These are phyloP conservation scores for Epizoanthus ramosus DNA, from an alignment of 92 coral and sea anemone species.

Conservation along the genomic window DNA sequence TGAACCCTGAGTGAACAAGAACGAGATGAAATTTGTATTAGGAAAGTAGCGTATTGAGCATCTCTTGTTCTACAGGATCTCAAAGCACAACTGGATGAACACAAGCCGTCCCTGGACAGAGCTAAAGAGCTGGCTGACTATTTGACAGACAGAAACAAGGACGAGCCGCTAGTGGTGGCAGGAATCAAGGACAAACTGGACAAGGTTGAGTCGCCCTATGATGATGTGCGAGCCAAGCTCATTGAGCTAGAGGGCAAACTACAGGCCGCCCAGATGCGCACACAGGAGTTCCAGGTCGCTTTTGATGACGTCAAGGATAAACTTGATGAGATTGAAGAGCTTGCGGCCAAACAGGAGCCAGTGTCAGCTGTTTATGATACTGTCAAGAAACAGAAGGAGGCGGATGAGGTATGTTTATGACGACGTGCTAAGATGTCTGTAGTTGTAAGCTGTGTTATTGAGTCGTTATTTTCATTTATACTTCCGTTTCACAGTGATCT, in stretches of 20 bases:
- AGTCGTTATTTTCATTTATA: too few relatives aligned
- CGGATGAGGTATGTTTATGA: constrained; percentile 69
- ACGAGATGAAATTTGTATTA: too few relatives aligned
- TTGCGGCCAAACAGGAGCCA: constrained; percentile 68
- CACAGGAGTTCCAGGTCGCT: constrained; percentile 88
- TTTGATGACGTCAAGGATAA: constrained; percentile 77
- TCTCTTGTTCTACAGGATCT: constrained; percentile 56
- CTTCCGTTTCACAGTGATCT: too few relatives aligned
- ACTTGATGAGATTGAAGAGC: constrained; percentile 82
- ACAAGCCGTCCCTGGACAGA: constrained; percentile 78
- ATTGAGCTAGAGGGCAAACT: constrained; percentile 78
- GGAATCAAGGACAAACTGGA: constrained; percentile 86
- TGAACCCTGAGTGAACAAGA: too few relatives aligned
- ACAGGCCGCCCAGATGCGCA: constrained; percentile 93
- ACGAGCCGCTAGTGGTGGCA: constrained; percentile 89
- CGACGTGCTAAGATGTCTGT: too few relatives aligned
- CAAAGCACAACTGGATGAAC: constrained; percentile 79
- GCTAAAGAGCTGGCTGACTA: constrained; percentile 82
- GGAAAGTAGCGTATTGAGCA: too few relatives aligned
- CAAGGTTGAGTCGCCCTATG: constrained; percentile 81
- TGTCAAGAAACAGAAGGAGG: constrained; percentile 79
- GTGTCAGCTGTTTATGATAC: constrained; percentile 94
- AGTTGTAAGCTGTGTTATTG: too few relatives aligned
- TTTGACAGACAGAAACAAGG: constrained; percentile 81
- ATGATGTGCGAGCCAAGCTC: constrained; percentile 76